Conservation (phyloP, 2,113 vertebrate genomes). For the Solea senegalensis region DNA sequence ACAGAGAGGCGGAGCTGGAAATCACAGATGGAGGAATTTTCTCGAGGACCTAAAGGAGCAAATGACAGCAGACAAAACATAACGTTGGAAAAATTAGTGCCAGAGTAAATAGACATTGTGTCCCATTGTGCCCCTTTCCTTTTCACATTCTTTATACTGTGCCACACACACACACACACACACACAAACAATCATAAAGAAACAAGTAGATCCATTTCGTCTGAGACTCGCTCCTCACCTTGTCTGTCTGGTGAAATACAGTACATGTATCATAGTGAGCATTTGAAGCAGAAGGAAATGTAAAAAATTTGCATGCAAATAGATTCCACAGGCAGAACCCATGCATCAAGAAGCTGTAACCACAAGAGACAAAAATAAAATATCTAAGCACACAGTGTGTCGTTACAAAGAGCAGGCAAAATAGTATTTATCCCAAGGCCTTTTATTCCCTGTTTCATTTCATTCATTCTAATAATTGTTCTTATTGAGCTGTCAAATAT, state of each 20-base stretch:
- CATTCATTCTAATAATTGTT: constrained; percentile 48
- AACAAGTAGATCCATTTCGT: constrained; percentile 55
- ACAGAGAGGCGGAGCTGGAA: constrained; percentile 59
- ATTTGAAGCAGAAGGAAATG: constrained; percentile 67
- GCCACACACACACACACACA: constrained; percentile 22
- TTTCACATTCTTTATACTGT: constrained; percentile 16
- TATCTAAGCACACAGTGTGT: constrained; percentile 37
- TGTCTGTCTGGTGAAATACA: constrained; percentile 61
- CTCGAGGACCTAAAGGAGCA: constrained; percentile 80
- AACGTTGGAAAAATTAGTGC: constrained; percentile 38
- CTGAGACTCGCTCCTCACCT: constrained; percentile 58
- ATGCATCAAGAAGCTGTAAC: constrained; percentile 72
- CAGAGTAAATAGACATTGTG: constrained; percentile 28
- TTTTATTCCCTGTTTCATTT: constrained; percentile 29
- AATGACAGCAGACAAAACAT: constrained; percentile 60
- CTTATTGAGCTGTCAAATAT: constrained; percentile 12
- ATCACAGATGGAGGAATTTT: constrained; percentile 88
- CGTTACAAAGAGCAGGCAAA: constrained; percentile 18
- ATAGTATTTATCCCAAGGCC: constrained; percentile 4
- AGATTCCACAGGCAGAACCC: constrained; percentile 63
- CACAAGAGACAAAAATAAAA: constrained; percentile 60
- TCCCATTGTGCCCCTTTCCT: neutral
- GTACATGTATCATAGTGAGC: constrained; percentile 66
- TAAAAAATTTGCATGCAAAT: constrained; percentile 78
- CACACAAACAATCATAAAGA: constrained; percentile 53